A percentile compares a stretch with the other conserved stretches of the same genome.
phyloP scores from a whole-genome alignment of 2,888 invertebrate species.

The Ceraclea dissimilis region DNA sequence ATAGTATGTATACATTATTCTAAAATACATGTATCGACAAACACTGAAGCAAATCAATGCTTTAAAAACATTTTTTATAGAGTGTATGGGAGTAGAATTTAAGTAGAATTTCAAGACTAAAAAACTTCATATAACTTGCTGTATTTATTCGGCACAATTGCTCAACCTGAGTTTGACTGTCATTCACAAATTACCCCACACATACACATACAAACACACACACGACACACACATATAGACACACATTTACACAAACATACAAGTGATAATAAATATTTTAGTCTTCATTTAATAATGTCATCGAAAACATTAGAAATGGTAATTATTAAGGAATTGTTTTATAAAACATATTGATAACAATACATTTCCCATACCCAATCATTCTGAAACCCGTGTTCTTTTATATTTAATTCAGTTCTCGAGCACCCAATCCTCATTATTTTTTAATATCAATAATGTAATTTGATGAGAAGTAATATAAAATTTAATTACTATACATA shows the following conservation, averaged over 20 bases:
- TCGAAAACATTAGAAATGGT: background rate
- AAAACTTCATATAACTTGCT: background rate
- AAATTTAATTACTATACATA: too few species aligned
- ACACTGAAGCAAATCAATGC: background rate
- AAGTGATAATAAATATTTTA: background rate
- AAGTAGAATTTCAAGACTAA: slow-evolving; percentile 1
- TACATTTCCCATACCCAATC: too few species aligned
- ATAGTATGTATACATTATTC: background rate
- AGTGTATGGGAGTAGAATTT: background rate
- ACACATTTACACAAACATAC: background rate
- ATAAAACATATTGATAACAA: background rate
- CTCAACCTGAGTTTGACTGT: slow-evolving; percentile 4
- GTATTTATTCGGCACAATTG: background rate
- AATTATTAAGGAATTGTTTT: background rate
- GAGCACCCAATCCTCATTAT: too few species aligned
- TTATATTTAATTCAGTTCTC: too few species aligned
- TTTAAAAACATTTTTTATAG: background rate
- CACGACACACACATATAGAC: background rate
- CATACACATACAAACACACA: too few species aligned
- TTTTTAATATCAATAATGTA: background rate
- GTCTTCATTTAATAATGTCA: background rate
- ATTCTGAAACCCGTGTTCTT: too few species aligned
- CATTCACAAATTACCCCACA: background rate
- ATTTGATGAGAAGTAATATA: too few species aligned
- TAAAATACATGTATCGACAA: background rate